phyloP scores from a whole-genome alignment of 1,140 invertebrate species.

The Choristoneura fumiferana region DNA sequence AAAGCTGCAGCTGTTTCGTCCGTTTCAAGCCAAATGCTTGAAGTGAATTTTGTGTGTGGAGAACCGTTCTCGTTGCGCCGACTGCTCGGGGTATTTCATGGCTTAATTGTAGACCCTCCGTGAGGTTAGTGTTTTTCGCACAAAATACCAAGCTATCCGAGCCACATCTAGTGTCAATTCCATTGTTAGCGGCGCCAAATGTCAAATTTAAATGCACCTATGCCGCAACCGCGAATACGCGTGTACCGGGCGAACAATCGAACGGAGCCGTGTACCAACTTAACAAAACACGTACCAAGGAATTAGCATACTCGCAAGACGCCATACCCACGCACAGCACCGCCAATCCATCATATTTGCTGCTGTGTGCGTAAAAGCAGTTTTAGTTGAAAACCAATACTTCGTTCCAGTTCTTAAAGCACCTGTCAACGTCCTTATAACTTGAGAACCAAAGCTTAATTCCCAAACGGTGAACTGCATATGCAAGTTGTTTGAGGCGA shows the following conservation, averaged over 20 bases:
- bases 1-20: too few species aligned
- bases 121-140: too few species aligned
- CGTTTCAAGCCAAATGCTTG: too few species aligned
- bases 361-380: conserved; percentile 59
- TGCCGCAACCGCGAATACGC: conserved; percentile 28
- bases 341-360: conserved; percentile 63
- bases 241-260: conserved; percentile 52
- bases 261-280: conserved; percentile 47
- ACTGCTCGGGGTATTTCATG: too few species aligned
- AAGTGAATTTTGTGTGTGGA: too few species aligned
- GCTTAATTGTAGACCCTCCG: too few species aligned
- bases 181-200: conserved; percentile 6
- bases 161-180: conserved; percentile 1
- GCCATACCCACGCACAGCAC: conserved; percentile 54
- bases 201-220: conserved; percentile 17
- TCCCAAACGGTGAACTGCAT: neutral
- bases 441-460: neutral
- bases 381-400: conserved; percentile 35
- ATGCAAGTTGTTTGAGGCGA: neutral
- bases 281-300: conserved; percentile 38
- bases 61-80: too few species aligned
- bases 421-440: neutral
- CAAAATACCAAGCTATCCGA: neutral
- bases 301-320: conserved; percentile 67
- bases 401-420: neutral